Percentiles rank a stretch among this genome's conserved stretches.
Conservation (phyloP, 2,888 invertebrate genomes). For the Leuctra nigra region DNA sequence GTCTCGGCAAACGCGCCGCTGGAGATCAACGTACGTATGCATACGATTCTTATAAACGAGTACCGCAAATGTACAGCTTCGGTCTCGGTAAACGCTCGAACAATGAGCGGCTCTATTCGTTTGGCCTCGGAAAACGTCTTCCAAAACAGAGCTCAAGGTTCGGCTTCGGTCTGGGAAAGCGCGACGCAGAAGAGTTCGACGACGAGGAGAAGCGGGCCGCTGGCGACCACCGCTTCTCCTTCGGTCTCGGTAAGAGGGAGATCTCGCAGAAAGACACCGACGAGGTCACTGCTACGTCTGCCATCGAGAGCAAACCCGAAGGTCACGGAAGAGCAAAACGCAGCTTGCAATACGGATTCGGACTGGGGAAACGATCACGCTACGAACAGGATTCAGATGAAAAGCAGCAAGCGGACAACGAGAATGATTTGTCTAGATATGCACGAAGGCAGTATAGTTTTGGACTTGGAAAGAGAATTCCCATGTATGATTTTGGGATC, state of each 20-base stretch:
- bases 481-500: constrained; percentile 49
- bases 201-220: constrained; percentile 22
- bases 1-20: constrained; percentile 56
- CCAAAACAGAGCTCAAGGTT: constrained; percentile 18
- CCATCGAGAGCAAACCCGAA: background rate
- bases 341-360: constrained; percentile 43
- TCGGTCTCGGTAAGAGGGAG: constrained; percentile 51
- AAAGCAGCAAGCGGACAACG: background rate
- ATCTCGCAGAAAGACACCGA: constrained; percentile 22
- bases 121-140: constrained; percentile 27
- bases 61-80: constrained; percentile 43
- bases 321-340: constrained; percentile 19
- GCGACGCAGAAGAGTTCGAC: background rate
- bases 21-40: constrained; percentile 24
- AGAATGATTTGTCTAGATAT: constrained; percentile 22
- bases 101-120: constrained; percentile 22
- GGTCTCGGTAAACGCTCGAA: constrained; percentile 49
- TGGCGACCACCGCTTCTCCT: constrained; percentile 31
- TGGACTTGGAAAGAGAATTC: constrained; percentile 49
- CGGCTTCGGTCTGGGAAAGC: constrained; percentile 28
- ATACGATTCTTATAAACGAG: constrained; percentile 29
- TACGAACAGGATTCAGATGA: constrained; percentile 8
- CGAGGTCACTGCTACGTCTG: constrained; percentile 16
- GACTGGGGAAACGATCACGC: constrained; percentile 43
- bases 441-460: constrained; percentile 42